Percentiles rank a stretch among this genome's conserved stretches.
phyloP scores from a whole-genome alignment of 2,888 invertebrate genomes.

The Andrena trimmerana region DNA sequence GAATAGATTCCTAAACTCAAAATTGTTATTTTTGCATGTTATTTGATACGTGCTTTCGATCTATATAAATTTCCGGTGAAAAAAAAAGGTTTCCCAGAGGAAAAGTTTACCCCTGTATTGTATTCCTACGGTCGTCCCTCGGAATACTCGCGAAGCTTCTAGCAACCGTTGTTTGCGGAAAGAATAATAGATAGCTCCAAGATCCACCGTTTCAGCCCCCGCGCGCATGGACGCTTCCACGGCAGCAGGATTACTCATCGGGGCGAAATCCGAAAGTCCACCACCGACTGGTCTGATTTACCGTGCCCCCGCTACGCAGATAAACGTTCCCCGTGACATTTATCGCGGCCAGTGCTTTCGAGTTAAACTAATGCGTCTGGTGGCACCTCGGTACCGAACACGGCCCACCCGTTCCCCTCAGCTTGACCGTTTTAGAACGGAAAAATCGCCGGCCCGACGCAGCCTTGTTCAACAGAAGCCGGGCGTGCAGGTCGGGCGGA shows the following conservation, averaged over 20 bases:
- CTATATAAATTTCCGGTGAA: too few relatives aligned
- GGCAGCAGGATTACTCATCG: conserved; percentile 58
- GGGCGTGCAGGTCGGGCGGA: background rate
- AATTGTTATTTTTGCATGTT: too few relatives aligned
- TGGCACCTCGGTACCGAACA: background rate
- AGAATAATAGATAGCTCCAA: background rate
- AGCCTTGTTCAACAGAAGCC: background rate
- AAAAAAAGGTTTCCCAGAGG: too few relatives aligned
- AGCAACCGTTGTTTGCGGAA: background rate
- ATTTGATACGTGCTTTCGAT: too few relatives aligned
- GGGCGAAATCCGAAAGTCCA: conserved; percentile 47
- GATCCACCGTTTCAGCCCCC: background rate
- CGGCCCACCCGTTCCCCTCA: background rate
- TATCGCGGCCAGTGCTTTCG: conserved; percentile 35
- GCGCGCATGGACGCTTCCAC: background rate
- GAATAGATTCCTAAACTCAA: too few relatives aligned
- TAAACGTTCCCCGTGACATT: conserved; percentile 31
- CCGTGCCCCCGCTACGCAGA: conserved; percentile 25
- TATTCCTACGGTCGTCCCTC: too few relatives aligned
- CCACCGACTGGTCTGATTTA: conserved; percentile 50
- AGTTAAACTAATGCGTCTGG: conserved; percentile 37
- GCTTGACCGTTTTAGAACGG: background rate
- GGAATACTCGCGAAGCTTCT: background rate
- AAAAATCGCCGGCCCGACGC: background rate
- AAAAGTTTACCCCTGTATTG: too few relatives aligned